Percentiles rank a stretch among this genome's conserved stretches.
phyloP scores from a whole-genome alignment of 1,140 invertebrate species.

The Drosophila bipectinata region DNA sequence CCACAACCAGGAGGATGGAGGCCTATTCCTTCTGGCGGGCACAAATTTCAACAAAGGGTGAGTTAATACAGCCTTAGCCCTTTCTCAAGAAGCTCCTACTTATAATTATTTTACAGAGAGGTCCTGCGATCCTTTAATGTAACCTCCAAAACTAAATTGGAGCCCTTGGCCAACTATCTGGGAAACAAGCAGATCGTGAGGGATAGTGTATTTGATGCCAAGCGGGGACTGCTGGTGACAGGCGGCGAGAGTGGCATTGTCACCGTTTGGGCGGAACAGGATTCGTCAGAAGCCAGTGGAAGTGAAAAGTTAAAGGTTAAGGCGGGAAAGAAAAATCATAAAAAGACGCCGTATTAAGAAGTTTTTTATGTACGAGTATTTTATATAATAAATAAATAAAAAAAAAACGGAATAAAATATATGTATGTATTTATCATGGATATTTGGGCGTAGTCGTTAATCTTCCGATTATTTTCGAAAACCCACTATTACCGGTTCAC shows the following conservation, averaged over 20 bases:
- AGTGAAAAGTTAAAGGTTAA: constrained; percentile 48
- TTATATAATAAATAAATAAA: too few species aligned
- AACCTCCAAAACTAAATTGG: constrained; percentile 84
- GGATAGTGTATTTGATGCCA: constrained; percentile 86
- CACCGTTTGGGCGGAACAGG: constrained; percentile 86
- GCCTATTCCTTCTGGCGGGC: constrained; percentile 87
- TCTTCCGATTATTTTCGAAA: too few species aligned
- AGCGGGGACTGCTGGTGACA: constrained; percentile 86
- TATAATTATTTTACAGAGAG: constrained; percentile 67
- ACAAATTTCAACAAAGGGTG: constrained; percentile 85
- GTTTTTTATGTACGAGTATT: too few species aligned
- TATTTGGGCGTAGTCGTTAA: too few species aligned
- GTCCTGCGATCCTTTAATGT: constrained; percentile 86
- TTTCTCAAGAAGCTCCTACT: background rate
- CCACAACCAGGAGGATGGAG: constrained; percentile 82
- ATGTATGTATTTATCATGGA: too few species aligned
- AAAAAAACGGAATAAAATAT: too few species aligned
- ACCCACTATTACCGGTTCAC: too few species aligned
- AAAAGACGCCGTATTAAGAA: constrained; percentile 54
- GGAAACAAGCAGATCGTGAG: constrained; percentile 89
- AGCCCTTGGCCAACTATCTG: constrained; percentile 85
- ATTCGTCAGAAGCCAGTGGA: background rate
- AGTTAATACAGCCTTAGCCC: background rate
- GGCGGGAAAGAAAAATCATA: constrained; percentile 45
- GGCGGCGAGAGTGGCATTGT: constrained; percentile 88